Percentiles rank a stretch among this genome's conserved stretches.
phyloP scores from a whole-genome alignment of 2,888 invertebrate species.

The Busseola fusca region DNA sequence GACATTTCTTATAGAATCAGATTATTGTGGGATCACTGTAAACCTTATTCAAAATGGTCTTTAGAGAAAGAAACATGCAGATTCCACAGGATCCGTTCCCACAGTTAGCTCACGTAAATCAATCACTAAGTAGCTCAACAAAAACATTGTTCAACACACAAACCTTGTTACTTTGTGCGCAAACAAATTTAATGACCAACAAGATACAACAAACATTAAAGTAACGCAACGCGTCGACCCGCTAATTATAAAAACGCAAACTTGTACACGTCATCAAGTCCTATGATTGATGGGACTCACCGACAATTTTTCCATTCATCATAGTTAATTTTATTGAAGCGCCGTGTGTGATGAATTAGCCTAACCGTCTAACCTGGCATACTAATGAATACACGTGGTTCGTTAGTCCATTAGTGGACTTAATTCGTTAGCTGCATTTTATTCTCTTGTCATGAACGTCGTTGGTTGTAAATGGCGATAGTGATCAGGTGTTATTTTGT shows the following conservation, averaged over 20 bases:
- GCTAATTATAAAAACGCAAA: conserved; percentile 61
- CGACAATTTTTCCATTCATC: conserved; percentile 86
- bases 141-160: conserved; percentile 1
- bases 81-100: not conserved
- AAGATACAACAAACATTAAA: conserved; percentile 35
- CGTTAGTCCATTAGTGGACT: conserved; percentile 68
- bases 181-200: conserved; percentile 36
- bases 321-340: conserved; percentile 87
- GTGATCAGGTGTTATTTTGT: conserved; percentile 50
- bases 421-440: conserved; percentile 60
- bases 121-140: not conserved
- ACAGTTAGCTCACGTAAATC: not conserved
- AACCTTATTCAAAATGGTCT: not conserved
- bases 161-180: conserved; percentile 15
- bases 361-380: conserved; percentile 76
- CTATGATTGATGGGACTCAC: conserved; percentile 82
- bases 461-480: conserved; percentile 49
- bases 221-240: conserved; percentile 63
- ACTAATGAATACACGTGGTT: conserved; percentile 71
- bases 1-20: not conserved
- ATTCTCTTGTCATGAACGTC: conserved; percentile 50
- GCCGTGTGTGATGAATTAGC: conserved; percentile 79
- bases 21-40: not conserved
- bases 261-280: conserved; percentile 73
- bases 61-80: not conserved